A percentile compares a stretch with the other conserved stretches of the same genome.
phyloP scores from a whole-genome alignment of 2,797 vertebrate species.

The Falco concolor region DNA sequence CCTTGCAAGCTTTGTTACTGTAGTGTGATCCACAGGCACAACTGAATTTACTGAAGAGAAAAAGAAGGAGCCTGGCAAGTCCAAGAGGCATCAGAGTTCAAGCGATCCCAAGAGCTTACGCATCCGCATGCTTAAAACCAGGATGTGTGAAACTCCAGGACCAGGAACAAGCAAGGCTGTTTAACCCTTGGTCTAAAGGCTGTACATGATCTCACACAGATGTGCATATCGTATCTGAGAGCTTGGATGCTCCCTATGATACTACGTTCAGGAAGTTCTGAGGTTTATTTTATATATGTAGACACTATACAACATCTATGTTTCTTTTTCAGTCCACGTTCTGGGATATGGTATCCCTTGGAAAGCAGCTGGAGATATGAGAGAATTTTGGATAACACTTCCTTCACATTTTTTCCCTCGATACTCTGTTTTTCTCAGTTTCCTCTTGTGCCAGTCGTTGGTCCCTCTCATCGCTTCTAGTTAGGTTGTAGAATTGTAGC shows the following conservation, averaged over 20 bases:
- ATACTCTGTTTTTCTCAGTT: background rate
- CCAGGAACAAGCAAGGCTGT: background rate
- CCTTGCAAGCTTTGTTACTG: background rate
- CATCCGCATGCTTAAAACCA: background rate
- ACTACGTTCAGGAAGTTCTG: background rate
- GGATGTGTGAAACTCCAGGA: background rate
- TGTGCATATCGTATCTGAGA: rapidly evolving
- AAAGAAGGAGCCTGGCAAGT: background rate
- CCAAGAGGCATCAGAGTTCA: background rate
- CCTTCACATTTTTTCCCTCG: background rate
- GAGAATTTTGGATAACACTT: background rate
- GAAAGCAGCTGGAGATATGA: background rate
- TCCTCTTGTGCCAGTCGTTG: background rate
- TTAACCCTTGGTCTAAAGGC: background rate
- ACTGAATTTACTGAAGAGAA: background rate
- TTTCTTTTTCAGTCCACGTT: background rate
- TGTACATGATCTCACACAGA: rapidly evolving
- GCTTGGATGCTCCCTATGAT: background rate
- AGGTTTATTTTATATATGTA: rapidly evolving
- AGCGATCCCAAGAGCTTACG: background rate
- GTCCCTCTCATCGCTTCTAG: background rate
- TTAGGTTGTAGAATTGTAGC: background rate
- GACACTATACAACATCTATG: background rate
- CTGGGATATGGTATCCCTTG: background rate
- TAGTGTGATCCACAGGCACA: background rate